These are phyloP conservation scores for Macaria notata DNA, from an alignment of 2,888 invertebrate genomes.

Conservation along the genomic window DNA sequence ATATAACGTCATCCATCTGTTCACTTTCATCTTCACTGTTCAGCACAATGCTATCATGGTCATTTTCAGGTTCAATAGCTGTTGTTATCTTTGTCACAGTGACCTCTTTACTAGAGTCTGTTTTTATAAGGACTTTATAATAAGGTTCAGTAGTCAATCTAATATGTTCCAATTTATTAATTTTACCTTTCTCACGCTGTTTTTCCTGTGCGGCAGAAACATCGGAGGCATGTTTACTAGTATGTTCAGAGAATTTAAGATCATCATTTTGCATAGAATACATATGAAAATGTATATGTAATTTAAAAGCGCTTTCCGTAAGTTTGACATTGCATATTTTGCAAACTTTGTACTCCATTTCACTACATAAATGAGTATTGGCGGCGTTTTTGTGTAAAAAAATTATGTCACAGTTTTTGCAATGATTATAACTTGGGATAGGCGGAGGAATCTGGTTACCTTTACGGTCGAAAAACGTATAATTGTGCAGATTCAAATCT, in stretches of 20 bases:
- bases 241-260: too few species aligned
- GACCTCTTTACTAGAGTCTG: too few species aligned
- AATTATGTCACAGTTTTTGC: slow-evolving; percentile 52
- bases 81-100: too few species aligned
- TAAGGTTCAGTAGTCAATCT: too few species aligned
- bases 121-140: too few species aligned
- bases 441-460: slow-evolving; percentile 52
- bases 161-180: too few species aligned
- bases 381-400: slow-evolving; percentile 48
- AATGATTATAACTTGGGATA: slow-evolving; percentile 57
- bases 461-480: slow-evolving; percentile 53
- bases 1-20: slow-evolving; percentile 30
- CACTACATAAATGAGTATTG: slow-evolving; percentile 47
- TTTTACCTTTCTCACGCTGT: too few species aligned
- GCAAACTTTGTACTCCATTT: slow-evolving; percentile 47
- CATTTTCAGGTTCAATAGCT: too few species aligned
- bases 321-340: slow-evolving; percentile 53
- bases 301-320: slow-evolving; percentile 49
- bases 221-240: too few species aligned
- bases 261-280: slow-evolving; percentile 36
- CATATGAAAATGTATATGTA: slow-evolving; percentile 61
- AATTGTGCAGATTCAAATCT: slow-evolving; percentile 51
- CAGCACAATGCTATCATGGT: too few species aligned
- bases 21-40: too few species aligned
- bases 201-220: too few species aligned